Evolutionary conservation across 2,797 vertebrate species (phyloP), one percentile per base, ranked within the genome.

Genomic region (Loriculus beryllinus): DNA sequence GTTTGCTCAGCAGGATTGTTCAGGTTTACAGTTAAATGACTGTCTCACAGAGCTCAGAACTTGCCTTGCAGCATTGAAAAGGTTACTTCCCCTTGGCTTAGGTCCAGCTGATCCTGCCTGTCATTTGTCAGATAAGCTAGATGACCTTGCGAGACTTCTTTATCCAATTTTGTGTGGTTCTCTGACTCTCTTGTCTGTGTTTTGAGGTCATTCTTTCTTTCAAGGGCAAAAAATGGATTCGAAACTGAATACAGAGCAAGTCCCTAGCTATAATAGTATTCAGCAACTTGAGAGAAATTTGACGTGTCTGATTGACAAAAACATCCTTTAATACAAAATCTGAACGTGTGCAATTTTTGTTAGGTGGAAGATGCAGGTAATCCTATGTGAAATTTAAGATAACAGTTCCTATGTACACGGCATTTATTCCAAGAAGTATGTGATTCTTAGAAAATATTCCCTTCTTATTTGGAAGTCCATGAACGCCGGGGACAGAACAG

Each of bases 401-500:
- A 93, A 28, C 23, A 12, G 8, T 76, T 93, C 25, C 65, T 54
- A 9, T 19, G 29, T 67, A 35, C 19, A 65, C 28, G 19, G 10
- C 21, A 40, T 71, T 91, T 91, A 52, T 93, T 81, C 67, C 51
- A 70, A 83, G 56, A 83, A 92, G 56, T 62, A 14, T 5, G 35
- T 40, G 40, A 85, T 94, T 90, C 7, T 9, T 22, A 88, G 91
- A 94, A 94, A 63, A 78, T 45, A 47, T 91, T 71, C 70, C 22
- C 28, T 76, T 86, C 28, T 90, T 81, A 47, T 81, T 94, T 92
- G 47, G 89, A 96, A 76, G 31, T 78, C 60, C 22, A 17, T 92
- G 67, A 86, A 86, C 48, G 84, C 59, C 54, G 80, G 57, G 39
- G 91, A 79, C 74, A 82, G 88, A 94, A 86, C 91, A 95, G 90